These are phyloP conservation scores for Noctua janthe DNA, from an alignment of 2,888 invertebrate species.

Conservation along the genomic window DNA sequence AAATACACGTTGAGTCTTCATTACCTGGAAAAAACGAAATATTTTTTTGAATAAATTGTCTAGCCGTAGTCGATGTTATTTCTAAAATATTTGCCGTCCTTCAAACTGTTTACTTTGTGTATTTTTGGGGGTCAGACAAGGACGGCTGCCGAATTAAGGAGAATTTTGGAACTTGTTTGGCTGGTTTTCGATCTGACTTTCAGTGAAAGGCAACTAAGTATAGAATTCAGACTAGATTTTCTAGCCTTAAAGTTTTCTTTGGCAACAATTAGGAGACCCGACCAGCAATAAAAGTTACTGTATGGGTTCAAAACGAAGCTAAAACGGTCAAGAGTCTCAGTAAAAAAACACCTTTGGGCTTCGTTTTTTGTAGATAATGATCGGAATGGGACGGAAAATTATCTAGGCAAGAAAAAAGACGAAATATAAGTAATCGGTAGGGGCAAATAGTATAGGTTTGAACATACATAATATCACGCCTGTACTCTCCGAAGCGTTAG, in stretches of 20 bases:
- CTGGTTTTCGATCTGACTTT: conserved; percentile 32
- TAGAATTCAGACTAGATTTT: conserved; percentile 23
- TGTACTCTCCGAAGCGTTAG: background rate
- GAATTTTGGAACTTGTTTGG: conserved; percentile 7
- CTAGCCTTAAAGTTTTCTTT: conserved; percentile 29
- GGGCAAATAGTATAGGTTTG: background rate
- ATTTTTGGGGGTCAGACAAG: conserved; percentile 31
- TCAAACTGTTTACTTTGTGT: background rate
- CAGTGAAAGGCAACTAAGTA: conserved; percentile 21
- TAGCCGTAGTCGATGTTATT: background rate
- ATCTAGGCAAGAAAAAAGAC: background rate
- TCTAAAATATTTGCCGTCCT: background rate
- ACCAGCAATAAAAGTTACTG: conserved; percentile 23
- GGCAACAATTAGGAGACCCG: conserved; percentile 30
- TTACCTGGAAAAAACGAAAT: conserved; percentile 79
- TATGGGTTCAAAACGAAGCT: conserved; percentile 5
- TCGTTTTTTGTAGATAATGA: conserved; percentile 40
- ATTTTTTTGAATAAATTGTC: conserved; percentile 31
- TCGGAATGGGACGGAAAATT: conserved; percentile 19
- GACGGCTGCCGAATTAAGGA: conserved; percentile 22
- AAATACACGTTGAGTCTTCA: conserved; percentile 83
- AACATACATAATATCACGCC: background rate
- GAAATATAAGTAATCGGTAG: background rate
- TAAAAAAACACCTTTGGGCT: conserved; percentile 38
- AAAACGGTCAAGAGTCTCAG: conserved; percentile 20